Conservation (phyloP, 2,888 invertebrate species). For the Arctia plantaginis region DNA sequence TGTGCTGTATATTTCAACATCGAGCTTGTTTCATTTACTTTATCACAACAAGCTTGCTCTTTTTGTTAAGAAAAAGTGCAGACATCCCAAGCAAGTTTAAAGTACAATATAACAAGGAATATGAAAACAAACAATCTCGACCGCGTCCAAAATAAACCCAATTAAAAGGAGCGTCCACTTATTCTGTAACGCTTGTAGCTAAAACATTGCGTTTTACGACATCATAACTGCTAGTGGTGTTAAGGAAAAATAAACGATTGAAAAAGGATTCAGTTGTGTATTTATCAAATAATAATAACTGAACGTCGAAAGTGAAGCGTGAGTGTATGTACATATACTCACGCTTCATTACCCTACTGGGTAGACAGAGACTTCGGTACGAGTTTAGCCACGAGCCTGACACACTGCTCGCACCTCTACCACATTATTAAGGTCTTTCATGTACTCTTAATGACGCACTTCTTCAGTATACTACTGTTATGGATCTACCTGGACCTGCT, state of each 20-base stretch:
- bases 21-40: constrained; percentile 10
- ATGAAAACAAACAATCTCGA: constrained; percentile 40
- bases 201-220: constrained; percentile 39
- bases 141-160: constrained; percentile 33
- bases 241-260: constrained; percentile 21
- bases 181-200: constrained; percentile 30
- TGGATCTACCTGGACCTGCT: too few relatives aligned
- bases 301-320: too few relatives aligned
- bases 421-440: too few relatives aligned
- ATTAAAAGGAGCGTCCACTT: constrained; percentile 31
- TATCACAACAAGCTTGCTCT: constrained; percentile 19
- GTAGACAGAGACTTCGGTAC: too few relatives aligned
- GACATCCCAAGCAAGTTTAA: constrained; percentile 32
- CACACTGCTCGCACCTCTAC: too few relatives aligned
- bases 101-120: constrained; percentile 30
- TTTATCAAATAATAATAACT: background rate
- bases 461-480: too few relatives aligned
- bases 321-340: too few relatives aligned
- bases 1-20: background rate
- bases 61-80: constrained; percentile 30
- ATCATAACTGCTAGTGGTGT: constrained; percentile 23
- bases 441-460: too few relatives aligned
- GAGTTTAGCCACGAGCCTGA: too few relatives aligned
- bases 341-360: too few relatives aligned
- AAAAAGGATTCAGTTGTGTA: background rate